These are phyloP conservation scores for Echinops telfairi DNA, from an alignment of 2,113 vertebrate species.

Conservation along the genomic window DNA sequence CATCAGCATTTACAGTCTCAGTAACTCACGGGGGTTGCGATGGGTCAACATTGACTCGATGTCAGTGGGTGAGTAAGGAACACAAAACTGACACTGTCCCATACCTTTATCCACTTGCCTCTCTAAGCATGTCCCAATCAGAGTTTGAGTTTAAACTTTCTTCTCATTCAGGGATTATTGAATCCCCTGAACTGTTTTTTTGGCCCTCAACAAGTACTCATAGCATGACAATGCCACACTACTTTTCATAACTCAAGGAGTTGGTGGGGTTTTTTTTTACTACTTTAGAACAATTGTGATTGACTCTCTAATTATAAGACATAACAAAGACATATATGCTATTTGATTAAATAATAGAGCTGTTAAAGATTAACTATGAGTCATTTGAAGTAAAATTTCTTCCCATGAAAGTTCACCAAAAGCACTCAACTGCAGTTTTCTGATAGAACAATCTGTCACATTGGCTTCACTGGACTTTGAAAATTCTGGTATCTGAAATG, in stretches of 20 bases:
- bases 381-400: constrained; percentile 25
- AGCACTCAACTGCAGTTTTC: neutral
- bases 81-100: too few relatives aligned
- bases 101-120: too few relatives aligned
- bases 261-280: neutral
- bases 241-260: neutral
- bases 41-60: too few relatives aligned
- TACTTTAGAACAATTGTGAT: constrained; percentile 35
- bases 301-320: neutral
- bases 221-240: neutral
- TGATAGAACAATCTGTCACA: neutral
- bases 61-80: too few relatives aligned
- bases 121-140: too few relatives aligned
- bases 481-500: neutral
- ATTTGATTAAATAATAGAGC: constrained; percentile 16
- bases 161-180: neutral
- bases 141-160: neutral
- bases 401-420: neutral
- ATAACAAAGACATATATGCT: neutral
- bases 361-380: constrained; percentile 30
- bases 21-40: too few relatives aligned
- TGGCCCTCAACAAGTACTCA: neutral
- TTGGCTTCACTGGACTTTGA: neutral
- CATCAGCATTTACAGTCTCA: too few relatives aligned
- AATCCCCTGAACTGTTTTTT: neutral